A percentile compares a stretch with the other conserved stretches of the same genome.
Evolutionary conservation across 2,797 vertebrate species (phyloP).

Genomic region (Tenualosa ilisha): DNA sequence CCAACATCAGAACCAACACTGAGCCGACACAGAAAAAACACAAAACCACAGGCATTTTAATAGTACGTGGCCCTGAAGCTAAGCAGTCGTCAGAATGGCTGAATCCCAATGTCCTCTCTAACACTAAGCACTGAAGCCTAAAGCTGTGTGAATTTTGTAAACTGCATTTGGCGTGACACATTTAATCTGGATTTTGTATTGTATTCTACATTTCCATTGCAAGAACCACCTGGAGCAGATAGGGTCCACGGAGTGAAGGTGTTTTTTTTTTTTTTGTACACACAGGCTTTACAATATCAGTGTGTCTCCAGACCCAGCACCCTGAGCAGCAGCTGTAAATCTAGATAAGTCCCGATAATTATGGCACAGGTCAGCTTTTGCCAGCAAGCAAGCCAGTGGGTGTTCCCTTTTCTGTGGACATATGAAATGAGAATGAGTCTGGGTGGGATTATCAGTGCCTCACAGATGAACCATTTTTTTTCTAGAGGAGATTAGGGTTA

Average conservation of each 20-base stretch:
- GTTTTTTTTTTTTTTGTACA: not conserved
- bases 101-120: too few species aligned
- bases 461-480: conserved; percentile 39
- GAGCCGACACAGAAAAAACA: not conserved
- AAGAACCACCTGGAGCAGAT: not conserved
- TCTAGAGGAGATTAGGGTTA: not conserved
- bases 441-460: conserved; percentile 41
- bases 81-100: not conserved
- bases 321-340: conserved; percentile 43
- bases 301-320: conserved; percentile 1
- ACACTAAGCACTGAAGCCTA: too few species aligned
- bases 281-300: conserved; percentile 17
- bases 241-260: not conserved
- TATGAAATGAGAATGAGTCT: conserved; percentile 34
- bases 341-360: conserved; percentile 52
- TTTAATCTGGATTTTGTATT: not conserved
- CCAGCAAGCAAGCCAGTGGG: not conserved
- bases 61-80: not conserved
- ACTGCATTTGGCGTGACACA: conserved; percentile 24
- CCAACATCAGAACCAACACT: conserved; percentile 23
- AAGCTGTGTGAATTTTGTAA: conserved; percentile 16
- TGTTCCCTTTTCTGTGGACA: conserved; percentile 18
- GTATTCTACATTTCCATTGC: not conserved
- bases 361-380: conserved; percentile 32
- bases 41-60: not conserved